These are phyloP conservation scores for Caenorhabditis elegans DNA, from an alignment of 1,140 invertebrate species.

Conservation along the genomic window DNA sequence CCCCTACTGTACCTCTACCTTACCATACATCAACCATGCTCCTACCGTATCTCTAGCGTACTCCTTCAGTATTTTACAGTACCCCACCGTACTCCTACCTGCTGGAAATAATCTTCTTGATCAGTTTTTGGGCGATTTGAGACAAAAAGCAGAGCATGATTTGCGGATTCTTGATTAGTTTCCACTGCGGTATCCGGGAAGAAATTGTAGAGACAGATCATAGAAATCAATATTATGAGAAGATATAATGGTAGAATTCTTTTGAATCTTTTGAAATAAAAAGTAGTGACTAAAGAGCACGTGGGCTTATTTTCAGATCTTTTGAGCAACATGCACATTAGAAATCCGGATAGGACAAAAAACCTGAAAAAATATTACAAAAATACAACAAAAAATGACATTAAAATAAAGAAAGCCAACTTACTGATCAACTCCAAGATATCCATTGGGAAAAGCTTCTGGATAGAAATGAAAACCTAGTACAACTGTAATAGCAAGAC, in stretches of 20 bases:
- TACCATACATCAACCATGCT: no score
- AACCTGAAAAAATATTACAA: no score
- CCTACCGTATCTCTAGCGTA: no score
- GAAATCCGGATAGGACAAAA: neutral
- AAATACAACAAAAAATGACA: neutral
- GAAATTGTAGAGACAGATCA: conserved; percentile 3
- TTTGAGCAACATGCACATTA: neutral
- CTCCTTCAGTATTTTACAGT: no score
- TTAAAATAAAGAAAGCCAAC: neutral
- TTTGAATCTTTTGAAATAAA: neutral
- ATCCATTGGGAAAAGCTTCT: neutral
- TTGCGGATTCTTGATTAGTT: conserved; percentile 5
- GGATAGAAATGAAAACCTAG: conserved; percentile 15
- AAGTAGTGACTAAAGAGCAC: neutral
- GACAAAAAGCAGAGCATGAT: neutral
- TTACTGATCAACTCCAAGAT: conserved; percentile 15
- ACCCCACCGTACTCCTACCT: neutral
- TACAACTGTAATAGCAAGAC: neutral
- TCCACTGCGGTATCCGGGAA: neutral
- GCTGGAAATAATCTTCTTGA: neutral
- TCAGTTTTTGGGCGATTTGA: neutral
- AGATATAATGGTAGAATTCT: neutral
- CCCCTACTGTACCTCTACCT: no score
- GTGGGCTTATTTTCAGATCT: neutral
- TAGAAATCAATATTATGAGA: neutral